phyloP scores from a whole-genome alignment of 2,888 invertebrate species.

The Podotricha telesiphe region DNA sequence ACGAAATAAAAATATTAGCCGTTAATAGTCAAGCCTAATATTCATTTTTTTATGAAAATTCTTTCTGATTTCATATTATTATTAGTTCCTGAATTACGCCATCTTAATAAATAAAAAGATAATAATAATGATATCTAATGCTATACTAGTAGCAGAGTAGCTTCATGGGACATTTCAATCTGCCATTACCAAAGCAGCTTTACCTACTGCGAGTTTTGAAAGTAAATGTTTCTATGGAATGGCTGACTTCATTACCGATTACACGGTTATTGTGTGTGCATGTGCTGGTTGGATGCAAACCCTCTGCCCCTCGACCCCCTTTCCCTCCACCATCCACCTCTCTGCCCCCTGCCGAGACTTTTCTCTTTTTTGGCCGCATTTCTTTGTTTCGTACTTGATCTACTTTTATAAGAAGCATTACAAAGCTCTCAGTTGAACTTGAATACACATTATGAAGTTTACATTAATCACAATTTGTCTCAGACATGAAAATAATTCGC shows the following conservation, averaged over 20 bases:
- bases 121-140: no score
- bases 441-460: background rate
- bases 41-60: no score
- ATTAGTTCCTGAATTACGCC: no score
- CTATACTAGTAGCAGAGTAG: background rate
- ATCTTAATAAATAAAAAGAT: no score
- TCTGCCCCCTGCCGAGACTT: background rate
- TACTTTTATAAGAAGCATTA: constrained; percentile 7
- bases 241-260: constrained; percentile 30
- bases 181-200: constrained; percentile 5
- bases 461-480: constrained; percentile 7
- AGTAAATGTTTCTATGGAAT: constrained; percentile 21
- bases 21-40: no score
- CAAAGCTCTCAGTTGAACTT: background rate
- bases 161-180: background rate
- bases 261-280: constrained; percentile 14
- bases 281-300: background rate
- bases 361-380: constrained; percentile 10
- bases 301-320: background rate
- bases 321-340: background rate
- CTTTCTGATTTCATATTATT: no score
- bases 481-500: background rate
- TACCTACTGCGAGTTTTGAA: constrained; percentile 11
- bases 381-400: constrained; percentile 22
- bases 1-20: no score